Conservation (phyloP, 2,888 invertebrate species). For the Chymomyza fuscimana region DNA sequence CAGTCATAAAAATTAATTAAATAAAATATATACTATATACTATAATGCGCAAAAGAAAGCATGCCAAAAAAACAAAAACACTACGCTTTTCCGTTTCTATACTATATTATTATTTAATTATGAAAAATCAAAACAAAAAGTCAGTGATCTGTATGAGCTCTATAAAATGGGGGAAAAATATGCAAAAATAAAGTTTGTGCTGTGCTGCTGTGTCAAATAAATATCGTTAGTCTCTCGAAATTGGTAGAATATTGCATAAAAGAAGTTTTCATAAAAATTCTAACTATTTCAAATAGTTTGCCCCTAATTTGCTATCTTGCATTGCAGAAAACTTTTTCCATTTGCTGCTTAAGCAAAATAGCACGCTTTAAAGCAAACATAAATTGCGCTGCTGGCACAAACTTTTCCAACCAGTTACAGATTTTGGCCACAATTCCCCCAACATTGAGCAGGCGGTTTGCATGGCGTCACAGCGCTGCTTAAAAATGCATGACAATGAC, state of each 20-base stretch:
- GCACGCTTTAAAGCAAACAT: background rate
- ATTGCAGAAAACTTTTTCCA: background rate
- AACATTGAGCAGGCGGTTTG: conserved; percentile 45
- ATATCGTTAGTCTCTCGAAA: background rate
- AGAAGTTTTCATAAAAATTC: background rate
- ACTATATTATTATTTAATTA: conserved; percentile 65
- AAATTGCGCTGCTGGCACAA: background rate
- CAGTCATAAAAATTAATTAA: conserved; percentile 52
- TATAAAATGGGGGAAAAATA: background rate
- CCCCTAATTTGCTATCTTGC: background rate
- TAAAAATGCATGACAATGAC: conserved; percentile 39
- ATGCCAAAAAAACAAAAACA: conserved; percentile 11
- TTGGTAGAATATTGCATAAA: background rate
- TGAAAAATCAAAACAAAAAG: conserved; percentile 45
- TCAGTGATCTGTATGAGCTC: background rate
- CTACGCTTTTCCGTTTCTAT: conserved; percentile 38
- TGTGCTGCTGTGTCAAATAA: background rate
- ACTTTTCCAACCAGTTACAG: conserved; percentile 46
- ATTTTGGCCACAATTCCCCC: conserved; percentile 68
- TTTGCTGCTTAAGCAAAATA: background rate
- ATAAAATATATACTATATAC: conserved; percentile 26
- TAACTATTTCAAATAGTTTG: background rate
- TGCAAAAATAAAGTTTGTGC: background rate
- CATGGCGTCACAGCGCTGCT: conserved; percentile 22
- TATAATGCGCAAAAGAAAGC: conserved; percentile 9